A percentile compares a stretch with the other conserved stretches of the same genome.
Conservation (phyloP, 1,140 invertebrate species). For the Drosophila chauvacae region DNA sequence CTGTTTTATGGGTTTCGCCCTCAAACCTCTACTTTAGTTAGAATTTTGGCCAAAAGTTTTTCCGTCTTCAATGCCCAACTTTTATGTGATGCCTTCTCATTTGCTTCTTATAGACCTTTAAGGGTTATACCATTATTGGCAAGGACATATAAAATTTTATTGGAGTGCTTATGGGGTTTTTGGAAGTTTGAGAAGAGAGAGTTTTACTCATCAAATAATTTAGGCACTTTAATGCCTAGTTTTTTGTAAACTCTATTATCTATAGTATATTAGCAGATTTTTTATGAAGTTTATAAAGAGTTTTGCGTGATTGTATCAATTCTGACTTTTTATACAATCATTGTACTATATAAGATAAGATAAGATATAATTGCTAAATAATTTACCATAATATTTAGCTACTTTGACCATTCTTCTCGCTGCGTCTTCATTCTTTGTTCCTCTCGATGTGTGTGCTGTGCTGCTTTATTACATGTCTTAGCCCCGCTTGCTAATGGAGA, state of each 20-base stretch:
- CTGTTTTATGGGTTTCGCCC: slow-evolving; percentile 1
- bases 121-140: not conserved
- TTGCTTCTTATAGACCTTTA: not conserved
- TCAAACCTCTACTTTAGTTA: not conserved
- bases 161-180: not conserved
- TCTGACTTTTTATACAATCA: too few relatives aligned
- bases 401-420: slow-evolving; percentile 8
- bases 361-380: not conserved
- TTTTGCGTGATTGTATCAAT: not conserved
- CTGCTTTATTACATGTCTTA: slow-evolving; percentile 30
- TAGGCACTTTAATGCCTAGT: too few relatives aligned
- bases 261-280: not conserved
- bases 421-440: slow-evolving; percentile 13
- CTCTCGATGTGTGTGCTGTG: slow-evolving; percentile 1
- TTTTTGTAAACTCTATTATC: too few relatives aligned
- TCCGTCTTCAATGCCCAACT: not conserved
- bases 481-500: slow-evolving; percentile 34
- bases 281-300: not conserved
- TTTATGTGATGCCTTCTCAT: not conserved
- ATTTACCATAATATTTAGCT: not conserved
- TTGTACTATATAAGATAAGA: not conserved
- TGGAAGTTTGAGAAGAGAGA: not conserved
- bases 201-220: not conserved
- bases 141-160: not conserved
- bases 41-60: slow-evolving; percentile 24